Evolutionary conservation across 2,888 invertebrate species (phyloP), one percentile per base, ranked within the genome.

Genomic region (Ennomos fuscantarius): DNA sequence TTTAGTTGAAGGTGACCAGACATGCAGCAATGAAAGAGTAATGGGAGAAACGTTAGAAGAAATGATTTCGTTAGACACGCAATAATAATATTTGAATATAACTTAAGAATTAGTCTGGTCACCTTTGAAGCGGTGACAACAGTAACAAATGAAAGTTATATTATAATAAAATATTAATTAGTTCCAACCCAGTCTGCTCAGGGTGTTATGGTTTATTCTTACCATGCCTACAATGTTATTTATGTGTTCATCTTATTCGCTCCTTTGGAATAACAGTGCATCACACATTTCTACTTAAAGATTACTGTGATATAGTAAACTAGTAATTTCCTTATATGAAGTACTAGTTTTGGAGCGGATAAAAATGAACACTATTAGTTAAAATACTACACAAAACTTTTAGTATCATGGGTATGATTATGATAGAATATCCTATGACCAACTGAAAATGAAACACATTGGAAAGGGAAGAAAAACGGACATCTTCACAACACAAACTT

Each of bases 91-190:
- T 66, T 53, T 55, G 54, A 60, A 53, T 46, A 42, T 43, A 57
- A 61, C 60, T 55, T 55, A 63, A 65, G 24, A 59, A 66, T 55
- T 72, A 86, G 91, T 92, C 91, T 92, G 91, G 89, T 83, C 91
- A 90, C 90, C 91, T 91, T 85, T 65, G 73, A 81, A 78, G 77
- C 79, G 89, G 89, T 89, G 91, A 90, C 89, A 77, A 75, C 87
- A 89, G 86, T 84, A 82, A 61, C 65, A 69, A 75, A 76, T 76
- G 72, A 74, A 74, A 69, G 45, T 65, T 60, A 69, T 71, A 74
- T 78, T 70, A 24, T 24, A 69, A 74, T 79, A 73, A 73, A 76
- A 73, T 70, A 76, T 70, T 69, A 69, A 53, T 57, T 35, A 44
- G 55, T 65, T 79, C 72, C 85, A 89, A 90, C 89, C 91, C 79